Evolutionary conservation across 2,113 vertebrate species (phyloP).

Genomic region (Eurypyga helias): DNA sequence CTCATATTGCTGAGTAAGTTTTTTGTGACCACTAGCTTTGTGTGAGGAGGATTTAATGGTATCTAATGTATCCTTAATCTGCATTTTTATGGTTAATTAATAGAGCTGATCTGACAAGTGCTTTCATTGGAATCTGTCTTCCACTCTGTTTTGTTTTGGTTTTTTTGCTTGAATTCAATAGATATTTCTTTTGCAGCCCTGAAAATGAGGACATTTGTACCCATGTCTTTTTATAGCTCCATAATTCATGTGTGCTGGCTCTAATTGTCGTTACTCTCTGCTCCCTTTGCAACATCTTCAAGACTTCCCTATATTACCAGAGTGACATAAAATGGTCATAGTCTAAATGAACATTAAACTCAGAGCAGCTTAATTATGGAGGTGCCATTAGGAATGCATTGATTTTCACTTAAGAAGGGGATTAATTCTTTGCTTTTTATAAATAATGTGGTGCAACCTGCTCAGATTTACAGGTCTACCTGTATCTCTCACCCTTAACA

Average conservation of each 20-base stretch:
- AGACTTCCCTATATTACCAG: background rate
- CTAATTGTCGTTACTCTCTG: background rate
- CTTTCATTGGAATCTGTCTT: background rate
- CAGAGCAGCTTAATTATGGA: conserved; percentile 7
- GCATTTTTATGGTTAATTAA: conserved; percentile 54
- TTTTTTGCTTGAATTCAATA: background rate
- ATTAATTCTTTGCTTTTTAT: background rate
- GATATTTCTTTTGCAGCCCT: background rate
- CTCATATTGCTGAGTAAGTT: background rate
- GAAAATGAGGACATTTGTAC: background rate
- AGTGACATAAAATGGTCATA: background rate
- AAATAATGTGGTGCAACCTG: background rate
- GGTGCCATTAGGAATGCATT: background rate
- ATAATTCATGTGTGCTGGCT: background rate
- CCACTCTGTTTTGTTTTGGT: background rate
- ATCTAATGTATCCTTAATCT: conserved; percentile 12
- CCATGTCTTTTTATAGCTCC: background rate
- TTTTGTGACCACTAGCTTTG: background rate
- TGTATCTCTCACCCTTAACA: background rate
- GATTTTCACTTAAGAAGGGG: conserved; percentile 21
- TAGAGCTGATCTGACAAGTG: conserved; percentile 2
- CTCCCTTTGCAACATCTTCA: background rate
- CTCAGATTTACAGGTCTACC: background rate
- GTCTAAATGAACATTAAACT: background rate
- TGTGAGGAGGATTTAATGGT: background rate